Percentiles rank a stretch among this genome's conserved stretches.
Evolutionary conservation across 2,888 invertebrate species (phyloP).

Genomic region (Leptogaster cylindrica): DNA sequence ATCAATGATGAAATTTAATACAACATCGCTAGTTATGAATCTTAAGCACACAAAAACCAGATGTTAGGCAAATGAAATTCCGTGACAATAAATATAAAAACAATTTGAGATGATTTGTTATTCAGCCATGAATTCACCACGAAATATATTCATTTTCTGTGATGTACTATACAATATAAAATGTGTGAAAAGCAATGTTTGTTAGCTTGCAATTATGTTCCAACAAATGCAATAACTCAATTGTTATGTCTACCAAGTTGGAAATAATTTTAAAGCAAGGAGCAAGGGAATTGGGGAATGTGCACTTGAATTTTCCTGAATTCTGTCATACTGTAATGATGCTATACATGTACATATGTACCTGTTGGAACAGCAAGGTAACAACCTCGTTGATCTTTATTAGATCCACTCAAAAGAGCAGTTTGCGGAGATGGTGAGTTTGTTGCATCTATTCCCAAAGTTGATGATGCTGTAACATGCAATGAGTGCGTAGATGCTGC

Average conservation of each 20-base stretch:
- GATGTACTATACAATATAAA: neutral
- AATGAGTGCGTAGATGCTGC: conserved; percentile 55
- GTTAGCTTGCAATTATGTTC: conserved; percentile 36
- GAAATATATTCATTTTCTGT: neutral
- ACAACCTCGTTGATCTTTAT: conserved; percentile 67
- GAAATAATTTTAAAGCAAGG: neutral
- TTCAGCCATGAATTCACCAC: neutral
- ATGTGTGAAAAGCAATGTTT: conserved; percentile 17
- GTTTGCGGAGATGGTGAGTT: conserved; percentile 64
- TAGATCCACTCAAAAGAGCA: conserved; percentile 64
- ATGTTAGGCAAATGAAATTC: neutral
- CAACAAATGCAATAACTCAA: conserved; percentile 26
- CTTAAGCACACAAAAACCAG: neutral
- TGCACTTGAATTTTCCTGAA: conserved; percentile 25
- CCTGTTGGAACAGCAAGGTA: conserved; percentile 70
- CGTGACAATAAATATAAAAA: conserved; percentile 17
- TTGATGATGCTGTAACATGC: conserved; percentile 55
- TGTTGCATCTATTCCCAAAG: conserved; percentile 54
- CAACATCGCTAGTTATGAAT: neutral
- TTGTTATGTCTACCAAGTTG: neutral
- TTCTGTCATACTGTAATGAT: conserved; percentile 9
- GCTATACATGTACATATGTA: conserved; percentile 50
- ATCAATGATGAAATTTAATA: neutral
- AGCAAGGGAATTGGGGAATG: neutral
- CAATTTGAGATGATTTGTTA: neutral